Percentiles rank a stretch among this genome's conserved stretches.
Conservation (phyloP, 2,113 vertebrate genomes). For the Xenopus borealis region DNA sequence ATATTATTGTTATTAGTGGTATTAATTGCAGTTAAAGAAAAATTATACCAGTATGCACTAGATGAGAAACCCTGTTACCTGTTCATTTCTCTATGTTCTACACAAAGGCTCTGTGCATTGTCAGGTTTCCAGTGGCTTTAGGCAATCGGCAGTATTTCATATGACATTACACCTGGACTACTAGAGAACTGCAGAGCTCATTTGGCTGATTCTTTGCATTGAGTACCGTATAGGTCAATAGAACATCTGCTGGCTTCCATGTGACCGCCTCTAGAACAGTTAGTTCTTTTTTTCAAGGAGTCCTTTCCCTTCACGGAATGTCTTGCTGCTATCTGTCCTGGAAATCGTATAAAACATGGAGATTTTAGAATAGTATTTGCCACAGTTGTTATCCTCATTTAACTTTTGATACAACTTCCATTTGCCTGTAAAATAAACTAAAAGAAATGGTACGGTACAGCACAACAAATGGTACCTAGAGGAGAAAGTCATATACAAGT, state of each 20-base stretch:
- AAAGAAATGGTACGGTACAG: too few relatives aligned
- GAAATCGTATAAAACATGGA: not conserved
- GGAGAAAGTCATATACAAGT: too few relatives aligned
- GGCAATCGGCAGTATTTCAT: slow-evolving; percentile 40
- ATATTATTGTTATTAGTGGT: too few relatives aligned
- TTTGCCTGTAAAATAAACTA: too few relatives aligned
- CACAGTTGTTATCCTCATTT: too few relatives aligned
- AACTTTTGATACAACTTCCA: too few relatives aligned
- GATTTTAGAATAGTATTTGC: too few relatives aligned
- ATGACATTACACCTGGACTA: slow-evolving; percentile 36
- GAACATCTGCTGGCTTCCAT: slow-evolving; percentile 54
- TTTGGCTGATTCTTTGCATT: slow-evolving; percentile 44
- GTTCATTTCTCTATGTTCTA: slow-evolving; percentile 4
- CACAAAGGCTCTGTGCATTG: not conserved
- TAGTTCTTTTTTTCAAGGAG: not conserved
- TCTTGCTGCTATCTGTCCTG: slow-evolving; percentile 4
- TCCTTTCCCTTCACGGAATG: slow-evolving; percentile 36
- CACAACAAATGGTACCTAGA: too few relatives aligned
- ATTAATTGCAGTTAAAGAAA: too few relatives aligned
- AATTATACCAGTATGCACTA: too few relatives aligned
- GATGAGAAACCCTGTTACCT: slow-evolving; percentile 12
- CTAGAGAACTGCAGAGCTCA: slow-evolving; percentile 12
- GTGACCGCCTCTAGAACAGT: slow-evolving; percentile 38
- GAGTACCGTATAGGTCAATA: slow-evolving; percentile 41
- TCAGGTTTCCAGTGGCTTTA: slow-evolving; percentile 30